phyloP scores from a whole-genome alignment of 2,888 invertebrate genomes.

The Tethea ocularis region DNA sequence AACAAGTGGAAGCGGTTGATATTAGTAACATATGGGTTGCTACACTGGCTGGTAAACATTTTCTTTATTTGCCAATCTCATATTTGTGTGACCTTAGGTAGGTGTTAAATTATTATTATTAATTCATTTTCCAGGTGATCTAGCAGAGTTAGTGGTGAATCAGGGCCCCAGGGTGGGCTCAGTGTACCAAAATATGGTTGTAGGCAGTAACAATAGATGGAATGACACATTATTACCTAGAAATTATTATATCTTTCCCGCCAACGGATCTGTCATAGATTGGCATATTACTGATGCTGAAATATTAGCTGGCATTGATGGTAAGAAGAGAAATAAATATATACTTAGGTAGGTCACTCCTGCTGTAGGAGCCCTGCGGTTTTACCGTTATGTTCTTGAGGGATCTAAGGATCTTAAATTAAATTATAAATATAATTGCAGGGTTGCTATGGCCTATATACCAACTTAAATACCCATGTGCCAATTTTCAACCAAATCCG shows the following conservation, averaged over 20 bases:
- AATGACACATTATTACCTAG: constrained; percentile 85
- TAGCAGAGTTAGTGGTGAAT: constrained; percentile 87
- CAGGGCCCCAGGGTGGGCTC: constrained; percentile 83
- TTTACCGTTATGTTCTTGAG: no score
- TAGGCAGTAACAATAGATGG: constrained; percentile 86
- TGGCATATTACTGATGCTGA: constrained; percentile 88
- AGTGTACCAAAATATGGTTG: constrained; percentile 63
- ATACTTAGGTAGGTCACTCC: no score
- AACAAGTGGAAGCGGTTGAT: constrained; percentile 45
- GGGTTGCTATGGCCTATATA: neutral
- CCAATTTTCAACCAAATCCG: no score
- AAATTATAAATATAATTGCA: no score
- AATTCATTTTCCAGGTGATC: constrained; percentile 81
- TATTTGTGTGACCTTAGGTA: no score
- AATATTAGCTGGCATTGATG: constrained; percentile 87
- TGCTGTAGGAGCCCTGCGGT: no score
- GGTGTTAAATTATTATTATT: no score
- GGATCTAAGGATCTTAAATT: no score
- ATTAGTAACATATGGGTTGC: constrained; percentile 86
- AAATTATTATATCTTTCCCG: constrained; percentile 79
- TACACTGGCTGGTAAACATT: constrained; percentile 81
- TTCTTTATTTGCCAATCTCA: constrained; percentile 18
- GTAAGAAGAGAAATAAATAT: constrained; percentile 53
- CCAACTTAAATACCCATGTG: no score
- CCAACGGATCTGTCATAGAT: constrained; percentile 63